A percentile compares a stretch with the other conserved stretches of the same genome.
These are phyloP conservation scores for Catharus bicknelli DNA, from an alignment of 2,113 vertebrate species.

Conservation along the genomic window DNA sequence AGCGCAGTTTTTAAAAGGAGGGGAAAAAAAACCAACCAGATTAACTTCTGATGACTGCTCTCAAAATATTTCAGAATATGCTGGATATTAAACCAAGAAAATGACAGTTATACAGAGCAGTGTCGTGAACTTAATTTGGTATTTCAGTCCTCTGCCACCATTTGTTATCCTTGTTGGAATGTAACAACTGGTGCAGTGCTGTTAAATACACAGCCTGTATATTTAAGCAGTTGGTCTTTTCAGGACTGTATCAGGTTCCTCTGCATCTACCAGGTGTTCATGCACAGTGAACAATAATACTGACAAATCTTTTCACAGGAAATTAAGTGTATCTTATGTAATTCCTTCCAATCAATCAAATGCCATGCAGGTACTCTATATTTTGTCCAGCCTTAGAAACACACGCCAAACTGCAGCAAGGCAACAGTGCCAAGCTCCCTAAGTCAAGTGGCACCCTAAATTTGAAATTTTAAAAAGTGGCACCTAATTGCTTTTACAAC, in stretches of 20 bases:
- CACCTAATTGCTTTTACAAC: neutral
- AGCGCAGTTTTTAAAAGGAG: neutral
- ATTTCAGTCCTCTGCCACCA: slow-evolving; percentile 31
- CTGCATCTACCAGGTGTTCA: neutral
- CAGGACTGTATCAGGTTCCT: slow-evolving; percentile 25
- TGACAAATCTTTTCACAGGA: neutral
- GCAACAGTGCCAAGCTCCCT: neutral
- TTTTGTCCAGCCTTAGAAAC: neutral
- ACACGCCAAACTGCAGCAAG: neutral
- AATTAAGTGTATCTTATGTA: neutral
- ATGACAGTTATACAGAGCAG: neutral
- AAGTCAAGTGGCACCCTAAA: neutral
- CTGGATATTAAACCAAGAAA: neutral
- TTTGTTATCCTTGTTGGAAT: slow-evolving; percentile 55
- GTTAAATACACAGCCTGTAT: neutral
- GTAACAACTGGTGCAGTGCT: slow-evolving; percentile 50
- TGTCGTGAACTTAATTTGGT: slow-evolving; percentile 17
- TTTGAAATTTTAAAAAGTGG: neutral
- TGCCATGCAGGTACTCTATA: neutral
- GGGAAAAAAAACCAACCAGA: no score
- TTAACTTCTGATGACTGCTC: neutral
- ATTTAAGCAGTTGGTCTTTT: slow-evolving; percentile 59
- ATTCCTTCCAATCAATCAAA: neutral
- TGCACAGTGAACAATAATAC: neutral
- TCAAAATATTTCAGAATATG: neutral